These are phyloP conservation scores for Ernsta delagoae DNA, from an alignment of 2,888 invertebrate genomes.

Conservation along the genomic window DNA sequence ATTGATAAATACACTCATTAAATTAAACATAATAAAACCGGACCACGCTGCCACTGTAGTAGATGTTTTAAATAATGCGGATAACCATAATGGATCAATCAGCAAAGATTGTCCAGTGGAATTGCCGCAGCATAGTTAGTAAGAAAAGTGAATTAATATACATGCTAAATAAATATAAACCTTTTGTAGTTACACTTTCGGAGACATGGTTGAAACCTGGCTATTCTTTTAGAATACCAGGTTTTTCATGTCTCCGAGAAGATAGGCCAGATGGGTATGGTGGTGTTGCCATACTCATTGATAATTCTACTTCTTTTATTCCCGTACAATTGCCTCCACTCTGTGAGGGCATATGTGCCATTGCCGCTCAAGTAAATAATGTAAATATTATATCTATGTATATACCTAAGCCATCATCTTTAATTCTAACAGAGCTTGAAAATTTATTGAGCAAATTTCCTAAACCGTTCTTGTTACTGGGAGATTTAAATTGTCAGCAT, in stretches of 20 bases:
- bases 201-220: constrained; percentile 8
- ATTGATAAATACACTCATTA: constrained; percentile 11
- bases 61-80: neutral
- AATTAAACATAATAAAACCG: constrained; percentile 20
- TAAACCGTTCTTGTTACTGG: neutral
- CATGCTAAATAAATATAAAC: constrained; percentile 4
- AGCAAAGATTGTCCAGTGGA: constrained; percentile 8
- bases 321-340: neutral
- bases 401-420: constrained; percentile 1
- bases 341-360: neutral
- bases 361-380: neutral
- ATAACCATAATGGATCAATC: constrained; percentile 14
- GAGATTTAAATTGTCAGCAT: constrained; percentile 2
- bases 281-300: constrained; percentile 8
- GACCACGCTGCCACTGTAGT: constrained; percentile 20
- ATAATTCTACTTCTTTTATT: neutral
- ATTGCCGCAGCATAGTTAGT: constrained; percentile 26
- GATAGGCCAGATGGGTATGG: constrained; percentile 13
- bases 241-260: constrained; percentile 6
- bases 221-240: neutral
- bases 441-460: neutral
- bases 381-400: neutral
- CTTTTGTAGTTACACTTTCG: constrained; percentile 1
- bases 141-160: constrained; percentile 24
- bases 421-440: neutral